Evolutionary conservation across 2,888 invertebrate genomes (phyloP).

Genomic region (Epistrophe grossulariae): DNA sequence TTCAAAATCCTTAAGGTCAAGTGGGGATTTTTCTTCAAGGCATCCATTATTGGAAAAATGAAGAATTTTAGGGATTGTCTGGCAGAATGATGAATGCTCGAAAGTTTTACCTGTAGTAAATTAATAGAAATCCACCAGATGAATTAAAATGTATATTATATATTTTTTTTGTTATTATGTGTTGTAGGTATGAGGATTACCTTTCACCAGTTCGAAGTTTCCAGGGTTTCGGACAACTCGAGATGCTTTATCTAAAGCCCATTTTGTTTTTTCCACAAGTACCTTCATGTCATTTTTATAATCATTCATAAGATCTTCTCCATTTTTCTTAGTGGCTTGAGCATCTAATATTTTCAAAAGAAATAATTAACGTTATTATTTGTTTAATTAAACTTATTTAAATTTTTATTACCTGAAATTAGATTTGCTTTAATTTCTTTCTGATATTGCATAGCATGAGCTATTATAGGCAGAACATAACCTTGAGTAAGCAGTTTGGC

Average conservation of each 20-base stretch:
- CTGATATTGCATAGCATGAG: conserved; percentile 1
- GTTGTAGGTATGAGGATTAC: neutral
- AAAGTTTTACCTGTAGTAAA: neutral
- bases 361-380: too few relatives aligned
- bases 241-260: neutral
- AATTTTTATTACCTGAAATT: conserved; percentile 7
- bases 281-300: neutral
- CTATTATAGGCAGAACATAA: neutral
- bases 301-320: neutral
- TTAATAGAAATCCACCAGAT: too few relatives aligned
- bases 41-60: neutral
- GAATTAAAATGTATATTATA: too few relatives aligned
- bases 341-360: neutral
- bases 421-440: neutral
- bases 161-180: too few relatives aligned
- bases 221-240: neutral
- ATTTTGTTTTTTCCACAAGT: neutral
- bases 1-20: neutral
- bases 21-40: neutral
- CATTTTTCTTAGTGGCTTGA: neutral
- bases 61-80: neutral
- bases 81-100: neutral
- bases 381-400: too few relatives aligned
- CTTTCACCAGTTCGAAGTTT: neutral
- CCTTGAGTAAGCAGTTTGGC: neutral